Evolutionary conservation across 2,113 vertebrate genomes (phyloP), one percentile per base, ranked within the genome.

Genomic region (Chascanopsetta lugubris): DNA sequence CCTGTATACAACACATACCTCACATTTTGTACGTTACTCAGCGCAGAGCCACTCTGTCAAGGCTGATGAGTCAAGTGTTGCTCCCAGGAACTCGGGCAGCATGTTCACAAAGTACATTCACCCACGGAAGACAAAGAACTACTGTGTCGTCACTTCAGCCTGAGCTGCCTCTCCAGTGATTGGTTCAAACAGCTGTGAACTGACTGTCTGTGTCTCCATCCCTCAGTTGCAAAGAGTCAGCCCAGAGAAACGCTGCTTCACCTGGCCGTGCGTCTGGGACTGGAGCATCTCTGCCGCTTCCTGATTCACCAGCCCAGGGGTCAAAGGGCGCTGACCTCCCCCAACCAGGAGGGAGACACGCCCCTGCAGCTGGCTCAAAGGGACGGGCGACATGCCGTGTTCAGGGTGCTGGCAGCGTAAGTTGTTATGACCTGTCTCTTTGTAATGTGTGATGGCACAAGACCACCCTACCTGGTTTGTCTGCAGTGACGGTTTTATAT

Each of bases 201-300:
- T 21, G 20, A 18, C 17, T 43, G 32, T 13, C 38, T n/a, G 22
- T 26, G 26, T 20, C 38, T 20, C 15, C 7, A 4, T 51, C 13
- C 21, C 8, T 54, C 13, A 86, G 86, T n/a, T 25, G 47, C 80
- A 92, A 93, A 88, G 2, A 62, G 60, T 49, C 84, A 82, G 3
- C 79, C 70, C 51, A 93, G 84, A 77, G 93, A 96, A 82, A 91
- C 92, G 18, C 91, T 95, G 48, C 90, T 96, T 9, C 94, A 95
- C 40, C 68, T 96, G 26, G 85, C 93, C 1, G 87, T 90, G 73
- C 93, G 91, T 59, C 87, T 95, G 82, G 93, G 92, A 60, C 88
- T 96, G 54, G 47, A 85, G 62, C 91, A 93, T 27, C 84, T 97
- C 66, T 91, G 83, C 2, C 88, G 85, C 42, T 95, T 95, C 85